Percentiles rank a stretch among this genome's conserved stretches.
phyloP scores from a whole-genome alignment of 1,140 invertebrate species.

The Chionoecetes opilio region DNA sequence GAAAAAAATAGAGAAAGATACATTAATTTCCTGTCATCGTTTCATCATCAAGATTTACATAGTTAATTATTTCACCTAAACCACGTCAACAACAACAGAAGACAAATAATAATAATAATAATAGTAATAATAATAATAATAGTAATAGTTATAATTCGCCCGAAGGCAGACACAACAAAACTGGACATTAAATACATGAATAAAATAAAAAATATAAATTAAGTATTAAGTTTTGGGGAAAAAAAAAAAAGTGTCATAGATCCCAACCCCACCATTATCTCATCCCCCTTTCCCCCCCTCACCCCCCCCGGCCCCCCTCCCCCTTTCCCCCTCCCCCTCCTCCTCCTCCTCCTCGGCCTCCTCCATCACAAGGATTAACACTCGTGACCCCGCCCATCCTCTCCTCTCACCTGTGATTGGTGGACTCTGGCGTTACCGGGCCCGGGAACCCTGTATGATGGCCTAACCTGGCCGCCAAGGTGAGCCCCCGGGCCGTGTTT shows the following conservation, averaged over 20 bases:
- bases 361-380: constrained; percentile 68
- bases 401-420: constrained; percentile 55
- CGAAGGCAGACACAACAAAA: too few species aligned
- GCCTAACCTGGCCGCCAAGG: constrained; percentile 72
- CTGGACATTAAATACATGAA: too few species aligned
- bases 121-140: too few species aligned
- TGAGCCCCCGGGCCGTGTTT: constrained; percentile 57
- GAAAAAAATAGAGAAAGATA: background rate
- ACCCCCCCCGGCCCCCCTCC: background rate
- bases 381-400: constrained; percentile 59
- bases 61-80: too few species aligned
- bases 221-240: background rate
- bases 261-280: background rate
- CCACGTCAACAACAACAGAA: too few species aligned
- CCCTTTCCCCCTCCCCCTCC: constrained; percentile 39
- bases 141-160: too few species aligned
- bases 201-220: too few species aligned
- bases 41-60: too few species aligned
- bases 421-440: constrained; percentile 58
- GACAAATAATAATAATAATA: too few species aligned
- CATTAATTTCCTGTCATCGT: background rate
- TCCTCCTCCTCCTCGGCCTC: background rate
- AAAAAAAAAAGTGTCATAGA: background rate
- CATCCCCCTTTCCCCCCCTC: background rate
- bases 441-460: constrained; percentile 71